These are phyloP conservation scores for Malacoctenus gilli DNA, from an alignment of 2,797 vertebrate species.

Conservation along the genomic window DNA sequence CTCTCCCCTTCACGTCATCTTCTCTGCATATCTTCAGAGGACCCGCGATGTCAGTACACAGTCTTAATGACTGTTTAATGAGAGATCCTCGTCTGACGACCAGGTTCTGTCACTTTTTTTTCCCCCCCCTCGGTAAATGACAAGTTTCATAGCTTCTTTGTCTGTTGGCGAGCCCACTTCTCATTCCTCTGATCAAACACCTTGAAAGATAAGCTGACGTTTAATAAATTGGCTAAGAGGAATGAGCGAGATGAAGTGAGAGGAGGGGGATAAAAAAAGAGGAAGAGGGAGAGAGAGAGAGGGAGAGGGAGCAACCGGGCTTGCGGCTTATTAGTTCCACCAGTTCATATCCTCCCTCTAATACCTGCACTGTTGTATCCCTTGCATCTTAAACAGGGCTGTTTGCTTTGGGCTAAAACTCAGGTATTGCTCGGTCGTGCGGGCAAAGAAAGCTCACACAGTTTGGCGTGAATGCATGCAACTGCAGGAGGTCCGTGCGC, in stretches of 20 bases:
- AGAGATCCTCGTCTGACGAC: conserved; percentile 13
- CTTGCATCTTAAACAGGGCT: conserved; percentile 76
- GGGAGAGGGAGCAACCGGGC: conserved; percentile 46
- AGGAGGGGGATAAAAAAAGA: too few species aligned
- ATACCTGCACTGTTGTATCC: conserved; percentile 69
- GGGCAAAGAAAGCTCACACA: too few species aligned
- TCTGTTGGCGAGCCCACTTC: conserved; percentile 30
- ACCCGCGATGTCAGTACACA: not conserved
- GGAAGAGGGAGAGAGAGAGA: conserved; percentile 5
- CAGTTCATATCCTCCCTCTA: conserved; percentile 76
- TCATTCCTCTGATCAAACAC: conserved; percentile 64
- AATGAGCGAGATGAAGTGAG: conserved; percentile 24
- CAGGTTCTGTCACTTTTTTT: conserved; percentile 22
- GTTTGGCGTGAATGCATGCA: too few species aligned
- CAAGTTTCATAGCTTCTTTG: conserved; percentile 16
- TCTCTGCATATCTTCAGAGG: not conserved
- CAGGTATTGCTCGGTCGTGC: conserved; percentile 57
- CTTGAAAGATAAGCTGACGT: conserved; percentile 64
- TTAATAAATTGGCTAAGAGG: conserved; percentile 62
- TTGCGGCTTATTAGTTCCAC: conserved; percentile 80
- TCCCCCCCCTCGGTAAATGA: conserved; percentile 11
- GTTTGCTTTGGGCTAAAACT: conserved; percentile 62
- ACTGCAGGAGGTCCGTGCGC: too few species aligned
- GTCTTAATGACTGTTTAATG: conserved; percentile 14
- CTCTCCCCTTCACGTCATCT: conserved; percentile 13